phyloP scores from a whole-genome alignment of 1,140 invertebrate species.

The Himalopsyche phryganea region DNA sequence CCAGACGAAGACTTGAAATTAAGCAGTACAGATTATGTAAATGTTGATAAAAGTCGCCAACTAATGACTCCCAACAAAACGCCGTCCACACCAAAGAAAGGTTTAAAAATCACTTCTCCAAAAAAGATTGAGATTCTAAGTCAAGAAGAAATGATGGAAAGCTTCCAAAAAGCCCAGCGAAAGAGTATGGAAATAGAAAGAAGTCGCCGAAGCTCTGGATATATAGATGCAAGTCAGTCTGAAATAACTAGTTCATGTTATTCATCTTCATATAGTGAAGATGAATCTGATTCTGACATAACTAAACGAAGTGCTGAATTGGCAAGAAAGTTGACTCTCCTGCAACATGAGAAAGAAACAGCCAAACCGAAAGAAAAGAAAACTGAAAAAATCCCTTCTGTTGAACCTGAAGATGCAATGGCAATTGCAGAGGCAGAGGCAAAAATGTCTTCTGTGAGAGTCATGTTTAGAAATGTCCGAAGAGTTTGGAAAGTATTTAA shows the following conservation, averaged over 20 bases:
- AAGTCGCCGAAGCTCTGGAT: slow-evolving; percentile 45
- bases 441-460: slow-evolving; percentile 22
- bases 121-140: slow-evolving; percentile 54
- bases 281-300: slow-evolving; percentile 51
- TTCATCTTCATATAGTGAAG: slow-evolving; percentile 50
- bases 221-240: slow-evolving; percentile 52
- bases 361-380: slow-evolving; percentile 3
- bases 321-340: slow-evolving; percentile 44
- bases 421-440: not conserved
- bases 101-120: slow-evolving; percentile 43
- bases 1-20: slow-evolving; percentile 48
- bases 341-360: slow-evolving; percentile 37
- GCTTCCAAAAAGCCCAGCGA: slow-evolving; percentile 44
- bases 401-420: not conserved
- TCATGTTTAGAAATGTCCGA: slow-evolving; percentile 38
- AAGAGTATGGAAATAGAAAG: slow-evolving; percentile 33
- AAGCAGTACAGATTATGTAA: slow-evolving; percentile 40
- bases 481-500: slow-evolving; percentile 57
- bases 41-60: slow-evolving; percentile 36
- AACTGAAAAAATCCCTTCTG: not conserved
- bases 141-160: slow-evolving; percentile 53
- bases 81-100: slow-evolving; percentile 42
- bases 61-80: slow-evolving; percentile 50
- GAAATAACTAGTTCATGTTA: slow-evolving; percentile 52
- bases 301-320: slow-evolving; percentile 47